Conservation (phyloP, 1,140 invertebrate species). For the Zaprionus davidi region DNA sequence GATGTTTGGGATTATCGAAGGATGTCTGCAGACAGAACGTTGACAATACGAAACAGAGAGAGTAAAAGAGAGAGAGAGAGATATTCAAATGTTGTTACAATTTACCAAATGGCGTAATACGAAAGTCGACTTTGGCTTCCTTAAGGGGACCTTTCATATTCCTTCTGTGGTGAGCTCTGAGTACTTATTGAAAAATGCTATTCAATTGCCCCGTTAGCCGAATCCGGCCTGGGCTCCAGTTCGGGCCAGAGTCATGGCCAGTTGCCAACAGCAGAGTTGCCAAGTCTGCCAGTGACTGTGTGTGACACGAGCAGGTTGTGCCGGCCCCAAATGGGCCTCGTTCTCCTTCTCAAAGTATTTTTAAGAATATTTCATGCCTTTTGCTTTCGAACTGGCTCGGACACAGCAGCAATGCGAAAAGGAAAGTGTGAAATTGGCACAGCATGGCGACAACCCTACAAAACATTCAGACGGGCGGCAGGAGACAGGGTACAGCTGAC, state of each 20-base stretch:
- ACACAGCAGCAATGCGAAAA: conserved; percentile 24
- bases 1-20: background rate
- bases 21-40: background rate
- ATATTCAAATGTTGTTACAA: conserved; percentile 48
- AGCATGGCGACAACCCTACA: conserved; percentile 23
- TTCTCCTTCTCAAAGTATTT: conserved; percentile 13
- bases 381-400: conserved; percentile 2
- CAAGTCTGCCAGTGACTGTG: conserved; percentile 37
- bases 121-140: conserved; percentile 34
- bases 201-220: conserved; percentile 62
- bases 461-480: background rate
- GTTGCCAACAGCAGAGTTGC: conserved; percentile 34
- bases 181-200: conserved; percentile 62
- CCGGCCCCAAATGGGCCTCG: background rate
- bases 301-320: conserved; percentile 20
- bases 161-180: conserved; percentile 17
- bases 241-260: conserved; percentile 20
- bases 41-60: background rate
- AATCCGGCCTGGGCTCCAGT: conserved; percentile 6
- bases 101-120: conserved; percentile 49
- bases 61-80: background rate
- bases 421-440: conserved; percentile 62
- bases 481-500: conserved; percentile 5
- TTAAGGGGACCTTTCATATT: conserved; percentile 19
- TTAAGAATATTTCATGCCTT: conserved; percentile 39